Percentiles rank a stretch among this genome's conserved stretches.
Conservation (phyloP, 2,797 vertebrate species). For the Alauda arvensis region DNA sequence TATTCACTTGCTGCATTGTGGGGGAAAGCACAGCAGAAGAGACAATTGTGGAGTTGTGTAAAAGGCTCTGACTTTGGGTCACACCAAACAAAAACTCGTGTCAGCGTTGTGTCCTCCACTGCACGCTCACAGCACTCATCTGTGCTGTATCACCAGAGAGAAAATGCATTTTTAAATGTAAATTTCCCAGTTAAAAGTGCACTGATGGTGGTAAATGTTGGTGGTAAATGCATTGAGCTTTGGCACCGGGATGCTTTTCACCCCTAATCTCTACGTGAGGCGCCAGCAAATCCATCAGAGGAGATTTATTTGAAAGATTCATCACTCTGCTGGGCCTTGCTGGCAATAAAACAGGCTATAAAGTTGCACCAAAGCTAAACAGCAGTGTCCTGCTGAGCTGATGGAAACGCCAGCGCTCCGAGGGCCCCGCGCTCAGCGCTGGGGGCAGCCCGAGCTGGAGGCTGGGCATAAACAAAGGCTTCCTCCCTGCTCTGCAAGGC, state of each 20-base stretch:
- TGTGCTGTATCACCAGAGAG: not conserved
- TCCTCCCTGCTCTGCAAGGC: not conserved
- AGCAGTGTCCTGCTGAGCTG: not conserved
- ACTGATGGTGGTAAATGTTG: not conserved
- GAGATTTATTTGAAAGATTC: not conserved
- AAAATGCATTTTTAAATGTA: not conserved
- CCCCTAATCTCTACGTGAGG: not conserved
- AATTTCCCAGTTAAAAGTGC: not conserved
- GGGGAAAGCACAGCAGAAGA: not conserved
- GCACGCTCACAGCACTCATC: not conserved
- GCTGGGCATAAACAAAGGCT: not conserved
- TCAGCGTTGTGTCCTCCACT: not conserved
- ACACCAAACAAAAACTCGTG: not conserved
- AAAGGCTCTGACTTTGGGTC: not conserved
- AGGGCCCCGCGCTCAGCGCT: not conserved
- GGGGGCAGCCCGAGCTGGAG: not conserved
- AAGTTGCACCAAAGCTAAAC: not conserved
- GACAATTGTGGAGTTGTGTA: not conserved
- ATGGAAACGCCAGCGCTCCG: not conserved
- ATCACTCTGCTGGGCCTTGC: not conserved
- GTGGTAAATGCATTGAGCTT: not conserved
- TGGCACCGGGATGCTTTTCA: not conserved
- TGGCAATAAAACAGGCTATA: not conserved
- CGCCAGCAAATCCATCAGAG: not conserved
- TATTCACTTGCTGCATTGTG: not conserved